Percentiles rank a stretch among this genome's conserved stretches.
Conservation (phyloP, 2,888 invertebrate species). For the Mesodorylaimus sp. region DNA sequence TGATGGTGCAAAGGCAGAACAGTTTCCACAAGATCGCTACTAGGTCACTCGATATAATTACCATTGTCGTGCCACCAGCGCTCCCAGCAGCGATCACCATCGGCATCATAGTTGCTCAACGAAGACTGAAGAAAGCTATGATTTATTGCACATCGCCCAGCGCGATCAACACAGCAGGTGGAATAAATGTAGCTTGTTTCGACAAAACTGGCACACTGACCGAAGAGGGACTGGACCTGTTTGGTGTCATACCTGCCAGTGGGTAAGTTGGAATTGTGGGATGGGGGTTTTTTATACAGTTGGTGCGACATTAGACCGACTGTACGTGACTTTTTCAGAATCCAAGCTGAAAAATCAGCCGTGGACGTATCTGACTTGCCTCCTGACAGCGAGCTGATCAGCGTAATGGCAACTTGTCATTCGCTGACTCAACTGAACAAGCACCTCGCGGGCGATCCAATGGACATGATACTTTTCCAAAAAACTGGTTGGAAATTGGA, state of each 20-base stretch:
- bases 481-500: constrained; percentile 16
- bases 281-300: background rate
- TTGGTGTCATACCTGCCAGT: constrained; percentile 4
- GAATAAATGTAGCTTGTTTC: constrained; percentile 34
- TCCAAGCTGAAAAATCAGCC: background rate
- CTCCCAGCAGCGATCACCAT: constrained; percentile 49
- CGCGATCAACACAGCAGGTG: constrained; percentile 37
- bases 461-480: constrained; percentile 74
- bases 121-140: constrained; percentile 31
- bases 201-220: constrained; percentile 36
- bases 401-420: constrained; percentile 79
- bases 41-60: constrained; percentile 67
- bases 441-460: constrained; percentile 67
- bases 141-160: constrained; percentile 39
- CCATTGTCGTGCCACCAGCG: constrained; percentile 79
- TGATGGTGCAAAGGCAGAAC: constrained; percentile 45
- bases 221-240: constrained; percentile 29
- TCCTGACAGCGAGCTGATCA: constrained; percentile 36
- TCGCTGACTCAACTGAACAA: constrained; percentile 71
- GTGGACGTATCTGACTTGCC: background rate
- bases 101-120: constrained; percentile 36
- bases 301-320: background rate
- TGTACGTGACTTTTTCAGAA: background rate
- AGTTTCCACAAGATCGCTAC: constrained; percentile 43
- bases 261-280: background rate